Conservation (phyloP, 1,140 invertebrate species). For the Euschistus heros region DNA sequence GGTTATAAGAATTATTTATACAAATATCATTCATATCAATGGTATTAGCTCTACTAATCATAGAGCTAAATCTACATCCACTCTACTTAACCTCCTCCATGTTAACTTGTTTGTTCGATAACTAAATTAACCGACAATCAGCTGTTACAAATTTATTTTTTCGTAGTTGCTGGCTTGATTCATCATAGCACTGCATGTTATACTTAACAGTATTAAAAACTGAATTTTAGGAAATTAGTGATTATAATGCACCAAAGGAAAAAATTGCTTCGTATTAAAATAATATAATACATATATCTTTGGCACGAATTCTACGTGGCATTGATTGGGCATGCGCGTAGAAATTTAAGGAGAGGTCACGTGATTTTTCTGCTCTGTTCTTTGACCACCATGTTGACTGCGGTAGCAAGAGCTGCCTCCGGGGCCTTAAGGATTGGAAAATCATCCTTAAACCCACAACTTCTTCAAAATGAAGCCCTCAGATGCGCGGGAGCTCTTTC, state of each 20-base stretch:
- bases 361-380: slow-evolving; percentile 28
- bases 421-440: slow-evolving; percentile 49
- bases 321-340: slow-evolving; percentile 3
- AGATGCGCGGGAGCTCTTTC: slow-evolving; percentile 43
- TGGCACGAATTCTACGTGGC: no score
- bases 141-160: background rate
- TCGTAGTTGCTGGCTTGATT: no score
- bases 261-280: no score
- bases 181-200: no score
- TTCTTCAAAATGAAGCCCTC: slow-evolving; percentile 42
- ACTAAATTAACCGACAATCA: slow-evolving; percentile 13
- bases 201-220: no score
- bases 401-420: slow-evolving; percentile 45
- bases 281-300: no score
- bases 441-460: slow-evolving; percentile 39
- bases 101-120: slow-evolving; percentile 18
- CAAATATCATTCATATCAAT: slow-evolving; percentile 11
- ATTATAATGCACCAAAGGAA: no score
- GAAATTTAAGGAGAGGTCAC: slow-evolving; percentile 19
- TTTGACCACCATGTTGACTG: slow-evolving; percentile 45
- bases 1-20: background rate
- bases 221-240: no score
- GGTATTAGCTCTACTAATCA: background rate
- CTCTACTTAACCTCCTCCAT: slow-evolving; percentile 7
- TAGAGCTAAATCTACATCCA: background rate